Evolutionary conservation across 2,113 vertebrate genomes (phyloP).

Genomic region (Struthio camelus): DNA sequence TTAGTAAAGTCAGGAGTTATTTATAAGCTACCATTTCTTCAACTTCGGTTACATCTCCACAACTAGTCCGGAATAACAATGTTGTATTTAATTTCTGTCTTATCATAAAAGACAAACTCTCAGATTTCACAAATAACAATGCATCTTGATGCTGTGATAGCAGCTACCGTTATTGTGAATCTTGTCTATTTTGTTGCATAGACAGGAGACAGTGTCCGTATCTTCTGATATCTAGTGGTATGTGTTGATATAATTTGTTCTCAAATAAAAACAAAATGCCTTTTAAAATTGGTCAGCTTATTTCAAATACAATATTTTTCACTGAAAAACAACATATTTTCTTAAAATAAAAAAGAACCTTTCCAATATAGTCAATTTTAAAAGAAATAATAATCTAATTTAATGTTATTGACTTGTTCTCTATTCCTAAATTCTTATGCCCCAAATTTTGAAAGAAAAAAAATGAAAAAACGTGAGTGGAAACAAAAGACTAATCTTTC

Average conservation of each 20-base stretch:
- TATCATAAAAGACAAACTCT: not conserved
- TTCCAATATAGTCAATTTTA: not conserved
- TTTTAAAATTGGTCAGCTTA: not conserved
- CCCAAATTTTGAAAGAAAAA: not conserved
- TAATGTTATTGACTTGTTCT: not conserved
- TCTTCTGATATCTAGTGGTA: not conserved
- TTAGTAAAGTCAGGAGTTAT: not conserved
- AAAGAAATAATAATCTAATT: not conserved
- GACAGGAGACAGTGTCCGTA: not conserved
- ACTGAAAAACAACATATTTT: not conserved
- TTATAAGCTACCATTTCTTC: not conserved
- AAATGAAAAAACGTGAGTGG: accelerated
- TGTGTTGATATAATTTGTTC: not conserved
- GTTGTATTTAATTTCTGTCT: not conserved
- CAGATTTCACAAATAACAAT: not conserved
- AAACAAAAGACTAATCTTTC: not conserved
- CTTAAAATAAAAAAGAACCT: not conserved
- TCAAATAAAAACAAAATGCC: not conserved
- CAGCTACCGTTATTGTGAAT: not conserved
- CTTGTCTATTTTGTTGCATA: not conserved
- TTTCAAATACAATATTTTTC: not conserved
- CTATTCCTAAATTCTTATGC: not conserved
- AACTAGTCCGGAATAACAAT: not conserved
- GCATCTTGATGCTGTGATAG: not conserved
- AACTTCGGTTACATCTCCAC: not conserved